Percentiles rank a stretch among this genome's conserved stretches.
Conservation (phyloP, 1,140 invertebrate genomes). For the Colletes latitarsis region DNA sequence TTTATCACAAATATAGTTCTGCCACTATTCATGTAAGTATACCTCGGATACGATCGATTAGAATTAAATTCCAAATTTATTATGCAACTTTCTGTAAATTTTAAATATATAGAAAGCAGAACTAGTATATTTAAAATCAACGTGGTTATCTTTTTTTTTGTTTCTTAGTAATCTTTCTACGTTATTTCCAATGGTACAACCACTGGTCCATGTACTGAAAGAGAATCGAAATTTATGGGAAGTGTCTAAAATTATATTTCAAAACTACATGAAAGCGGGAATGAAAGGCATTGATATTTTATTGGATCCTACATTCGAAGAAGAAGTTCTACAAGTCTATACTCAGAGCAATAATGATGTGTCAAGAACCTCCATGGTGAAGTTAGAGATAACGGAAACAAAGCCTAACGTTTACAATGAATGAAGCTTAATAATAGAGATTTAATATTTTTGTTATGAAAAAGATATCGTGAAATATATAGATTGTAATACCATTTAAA, state of each 20-base stretch:
- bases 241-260: slow-evolving; percentile 62
- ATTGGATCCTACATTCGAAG: slow-evolving; percentile 66
- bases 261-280: slow-evolving; percentile 64
- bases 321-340: slow-evolving; percentile 63
- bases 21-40: slow-evolving; percentile 77
- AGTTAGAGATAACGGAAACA: background rate
- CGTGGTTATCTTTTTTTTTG: background rate
- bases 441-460: slow-evolving; percentile 11
- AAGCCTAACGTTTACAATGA: background rate
- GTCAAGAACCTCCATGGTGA: background rate
- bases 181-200: slow-evolving; percentile 69
- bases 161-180: slow-evolving; percentile 74
- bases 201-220: slow-evolving; percentile 65
- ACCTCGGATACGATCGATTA: background rate
- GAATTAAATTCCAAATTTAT: too few relatives aligned
- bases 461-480: background rate
- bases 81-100: background rate
- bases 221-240: slow-evolving; percentile 71
- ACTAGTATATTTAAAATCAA: background rate
- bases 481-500: background rate
- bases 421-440: background rate
- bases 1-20: slow-evolving; percentile 84
- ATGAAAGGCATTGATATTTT: slow-evolving; percentile 70
- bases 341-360: background rate
- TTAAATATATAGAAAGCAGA: background rate